Evolutionary conservation across 1,140 invertebrate species (phyloP).

Genomic region (Tribolium madens): DNA sequence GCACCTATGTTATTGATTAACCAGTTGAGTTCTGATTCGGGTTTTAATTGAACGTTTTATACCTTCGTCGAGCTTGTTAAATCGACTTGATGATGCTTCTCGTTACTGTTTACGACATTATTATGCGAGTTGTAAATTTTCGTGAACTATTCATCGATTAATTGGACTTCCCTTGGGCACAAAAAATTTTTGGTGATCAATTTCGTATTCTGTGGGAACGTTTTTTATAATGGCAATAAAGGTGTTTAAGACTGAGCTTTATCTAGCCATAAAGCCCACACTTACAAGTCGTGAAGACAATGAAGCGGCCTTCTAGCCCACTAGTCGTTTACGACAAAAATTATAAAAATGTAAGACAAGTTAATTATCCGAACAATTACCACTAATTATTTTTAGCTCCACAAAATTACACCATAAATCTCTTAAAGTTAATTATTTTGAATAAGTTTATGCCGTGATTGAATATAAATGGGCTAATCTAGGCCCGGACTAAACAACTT

Average conservation of each 20-base stretch:
- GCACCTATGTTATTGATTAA: conserved; percentile 54
- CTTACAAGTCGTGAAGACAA: conserved; percentile 21
- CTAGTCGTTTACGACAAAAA: background rate
- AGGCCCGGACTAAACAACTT: conserved; percentile 43
- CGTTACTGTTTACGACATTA: conserved; percentile 35
- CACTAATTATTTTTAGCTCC: conserved; percentile 25
- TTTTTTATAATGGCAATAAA: conserved; percentile 43
- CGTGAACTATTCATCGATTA: conserved; percentile 37
- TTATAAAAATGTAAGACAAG: background rate
- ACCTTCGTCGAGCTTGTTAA: conserved; percentile 26
- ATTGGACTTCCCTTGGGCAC: conserved; percentile 22
- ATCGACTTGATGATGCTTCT: conserved; percentile 37
- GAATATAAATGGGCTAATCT: conserved; percentile 51
- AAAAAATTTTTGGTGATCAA: conserved; percentile 29
- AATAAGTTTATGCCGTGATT: conserved; percentile 49
- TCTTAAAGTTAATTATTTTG: conserved; percentile 48
- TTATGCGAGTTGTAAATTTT: conserved; percentile 36
- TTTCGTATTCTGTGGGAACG: conserved; percentile 43
- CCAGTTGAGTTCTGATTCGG: conserved; percentile 39
- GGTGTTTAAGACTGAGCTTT: conserved; percentile 40
- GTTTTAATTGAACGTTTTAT: conserved; percentile 37
- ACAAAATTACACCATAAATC: conserved; percentile 42
- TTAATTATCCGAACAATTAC: conserved; percentile 22
- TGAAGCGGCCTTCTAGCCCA: conserved; percentile 12
- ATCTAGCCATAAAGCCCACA: conserved; percentile 40